Percentiles rank a stretch among this genome's conserved stretches.
These are phyloP conservation scores for Pachypanchax playfairii DNA, from an alignment of 2,113 vertebrate species.

Conservation along the genomic window DNA sequence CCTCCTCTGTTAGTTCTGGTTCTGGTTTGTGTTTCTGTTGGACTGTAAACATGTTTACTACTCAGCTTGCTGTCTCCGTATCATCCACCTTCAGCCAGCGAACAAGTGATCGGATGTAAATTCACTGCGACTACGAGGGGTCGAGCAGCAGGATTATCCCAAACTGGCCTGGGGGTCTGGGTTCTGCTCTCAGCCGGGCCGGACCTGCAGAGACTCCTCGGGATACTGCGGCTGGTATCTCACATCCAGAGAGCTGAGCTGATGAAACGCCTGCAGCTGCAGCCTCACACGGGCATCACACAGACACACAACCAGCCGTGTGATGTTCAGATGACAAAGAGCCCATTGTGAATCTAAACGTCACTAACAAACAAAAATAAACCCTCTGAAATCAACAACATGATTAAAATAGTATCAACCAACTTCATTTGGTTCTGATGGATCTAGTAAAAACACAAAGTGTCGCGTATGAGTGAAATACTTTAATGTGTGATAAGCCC, in stretches of 20 bases:
- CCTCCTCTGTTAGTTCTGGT: background rate
- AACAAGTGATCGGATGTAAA: too few species aligned
- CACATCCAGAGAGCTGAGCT: too few species aligned
- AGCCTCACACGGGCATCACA: constrained; percentile 63
- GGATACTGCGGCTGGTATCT: too few species aligned
- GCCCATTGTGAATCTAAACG: constrained; percentile 56
- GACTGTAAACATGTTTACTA: constrained; percentile 50
- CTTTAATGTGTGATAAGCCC: too few species aligned
- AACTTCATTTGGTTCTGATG: background rate
- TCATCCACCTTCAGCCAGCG: constrained; percentile 44
- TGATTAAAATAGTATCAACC: too few species aligned
- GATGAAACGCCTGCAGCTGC: constrained; percentile 63
- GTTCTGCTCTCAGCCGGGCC: too few species aligned
- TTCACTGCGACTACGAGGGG: too few species aligned
- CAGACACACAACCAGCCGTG: constrained; percentile 39
- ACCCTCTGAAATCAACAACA: constrained; percentile 51
- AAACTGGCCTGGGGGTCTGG: too few species aligned
- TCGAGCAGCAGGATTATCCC: too few species aligned
- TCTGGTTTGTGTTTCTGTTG: constrained; percentile 24
- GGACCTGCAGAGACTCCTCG: too few species aligned
- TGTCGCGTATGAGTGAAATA: too few species aligned
- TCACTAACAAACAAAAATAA: too few species aligned
- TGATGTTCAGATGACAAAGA: constrained; percentile 75
- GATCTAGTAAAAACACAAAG: background rate
- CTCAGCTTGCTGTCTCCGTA: constrained; percentile 21